A percentile compares a stretch with the other conserved stretches of the same genome.
These are phyloP conservation scores for Scolopax mira DNA, from an alignment of 2,113 vertebrate species.

Conservation along the genomic window DNA sequence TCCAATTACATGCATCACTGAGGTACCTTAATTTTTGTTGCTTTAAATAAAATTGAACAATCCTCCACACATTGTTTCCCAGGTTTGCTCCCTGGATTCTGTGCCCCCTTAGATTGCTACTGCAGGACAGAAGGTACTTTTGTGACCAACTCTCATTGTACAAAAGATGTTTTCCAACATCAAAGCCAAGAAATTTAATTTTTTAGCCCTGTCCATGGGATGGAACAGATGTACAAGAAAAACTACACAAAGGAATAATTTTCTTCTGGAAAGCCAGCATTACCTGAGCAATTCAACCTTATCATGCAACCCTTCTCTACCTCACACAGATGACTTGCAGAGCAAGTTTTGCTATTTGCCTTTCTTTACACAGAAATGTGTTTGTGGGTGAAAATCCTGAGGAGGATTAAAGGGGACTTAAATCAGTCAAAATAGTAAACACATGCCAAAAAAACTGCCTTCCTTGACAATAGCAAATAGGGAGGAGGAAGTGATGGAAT, in stretches of 20 bases:
- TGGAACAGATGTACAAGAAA: not conserved
- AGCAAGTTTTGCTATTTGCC: not conserved
- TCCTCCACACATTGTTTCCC: not conserved
- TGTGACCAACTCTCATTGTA: not conserved
- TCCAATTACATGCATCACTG: not conserved
- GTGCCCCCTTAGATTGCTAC: not conserved
- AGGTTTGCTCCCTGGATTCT: not conserved
- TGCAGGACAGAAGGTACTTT: not conserved
- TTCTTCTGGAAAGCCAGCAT: not conserved
- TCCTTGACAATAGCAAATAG: not conserved
- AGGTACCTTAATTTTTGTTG: not conserved
- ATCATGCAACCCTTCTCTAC: not conserved
- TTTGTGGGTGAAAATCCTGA: not conserved
- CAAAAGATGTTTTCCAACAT: not conserved
- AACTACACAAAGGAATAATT: not conserved
- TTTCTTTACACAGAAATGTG: not conserved
- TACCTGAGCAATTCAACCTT: not conserved
- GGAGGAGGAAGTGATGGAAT: not conserved
- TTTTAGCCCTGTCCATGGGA: not conserved
- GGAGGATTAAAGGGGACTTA: not conserved
- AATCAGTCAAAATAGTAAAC: not conserved
- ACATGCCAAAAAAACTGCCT: not conserved
- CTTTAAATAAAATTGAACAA: not conserved
- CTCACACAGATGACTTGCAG: not conserved
- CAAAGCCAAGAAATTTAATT: not conserved